Conservation (phyloP, 2,113 vertebrate genomes). For the Hydrochoerus hydrochaeris region DNA sequence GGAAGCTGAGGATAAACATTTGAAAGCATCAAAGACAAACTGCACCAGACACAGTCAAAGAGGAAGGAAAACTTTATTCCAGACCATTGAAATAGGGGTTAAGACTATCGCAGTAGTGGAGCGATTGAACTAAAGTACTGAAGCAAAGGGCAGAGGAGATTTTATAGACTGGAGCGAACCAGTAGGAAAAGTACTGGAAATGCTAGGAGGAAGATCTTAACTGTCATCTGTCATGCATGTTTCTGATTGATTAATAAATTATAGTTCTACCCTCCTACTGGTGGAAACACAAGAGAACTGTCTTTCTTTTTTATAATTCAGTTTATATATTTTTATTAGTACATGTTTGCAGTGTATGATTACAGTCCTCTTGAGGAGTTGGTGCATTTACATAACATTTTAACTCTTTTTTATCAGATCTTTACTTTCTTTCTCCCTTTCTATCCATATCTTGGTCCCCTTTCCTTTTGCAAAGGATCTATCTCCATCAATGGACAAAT, state of each 20-base stretch:
- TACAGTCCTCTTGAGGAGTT: neutral
- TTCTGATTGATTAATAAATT: neutral
- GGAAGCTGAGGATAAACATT: neutral
- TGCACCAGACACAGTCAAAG: neutral
- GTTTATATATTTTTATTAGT: neutral
- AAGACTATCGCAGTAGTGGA: neutral
- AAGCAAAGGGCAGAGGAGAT: neutral
- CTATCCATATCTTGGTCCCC: neutral
- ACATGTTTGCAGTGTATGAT: neutral
- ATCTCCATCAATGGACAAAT: neutral
- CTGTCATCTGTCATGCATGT: neutral
- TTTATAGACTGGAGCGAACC: neutral
- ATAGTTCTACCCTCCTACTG: neutral
- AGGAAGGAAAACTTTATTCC: neutral
- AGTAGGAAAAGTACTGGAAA: neutral
- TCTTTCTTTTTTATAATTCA: neutral
- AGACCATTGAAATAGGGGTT: neutral
- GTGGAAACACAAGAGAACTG: neutral
- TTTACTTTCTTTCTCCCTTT: neutral
- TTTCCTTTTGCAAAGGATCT: neutral
- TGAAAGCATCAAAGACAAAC: neutral
- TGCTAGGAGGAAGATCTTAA: fast-evolving
- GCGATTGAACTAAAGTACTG: neutral
- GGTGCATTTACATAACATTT: neutral
- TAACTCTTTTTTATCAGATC: neutral